Evolutionary conservation across 1,140 invertebrate genomes (phyloP).

Genomic region (Heliconius nattereri): DNA sequence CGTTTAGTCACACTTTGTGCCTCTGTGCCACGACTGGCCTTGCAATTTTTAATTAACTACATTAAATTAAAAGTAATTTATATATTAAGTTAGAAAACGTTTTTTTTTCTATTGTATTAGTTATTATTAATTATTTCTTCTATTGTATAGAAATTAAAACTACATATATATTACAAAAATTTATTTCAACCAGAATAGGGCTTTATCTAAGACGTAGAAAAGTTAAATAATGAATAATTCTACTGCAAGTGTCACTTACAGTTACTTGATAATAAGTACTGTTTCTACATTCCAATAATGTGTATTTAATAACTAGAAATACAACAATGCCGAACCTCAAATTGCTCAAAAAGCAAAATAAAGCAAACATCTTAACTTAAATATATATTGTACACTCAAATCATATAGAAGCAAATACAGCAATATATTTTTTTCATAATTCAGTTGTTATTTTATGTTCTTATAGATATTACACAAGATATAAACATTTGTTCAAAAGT

Average conservation of each 20-base stretch:
- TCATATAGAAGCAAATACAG: too few relatives aligned
- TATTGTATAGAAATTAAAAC: constrained; percentile 29
- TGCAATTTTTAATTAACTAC: too few relatives aligned
- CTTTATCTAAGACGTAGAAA: constrained; percentile 47
- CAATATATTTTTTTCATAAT: too few relatives aligned
- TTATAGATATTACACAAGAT: too few relatives aligned
- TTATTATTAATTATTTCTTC: not conserved
- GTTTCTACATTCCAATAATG: constrained; percentile 38
- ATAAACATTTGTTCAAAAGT: too few relatives aligned
- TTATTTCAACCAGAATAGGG: constrained; percentile 70
- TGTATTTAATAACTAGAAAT: constrained; percentile 23
- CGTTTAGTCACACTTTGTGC: too few relatives aligned
- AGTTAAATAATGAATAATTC: constrained; percentile 43
- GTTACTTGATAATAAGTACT: constrained; percentile 28
- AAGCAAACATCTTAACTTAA: constrained; percentile 5
- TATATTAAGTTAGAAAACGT: too few relatives aligned
- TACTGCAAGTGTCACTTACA: constrained; percentile 40
- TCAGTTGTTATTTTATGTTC: too few relatives aligned
- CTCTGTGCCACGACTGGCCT: too few relatives aligned
- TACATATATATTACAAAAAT: constrained; percentile 64
- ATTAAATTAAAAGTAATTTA: too few relatives aligned
- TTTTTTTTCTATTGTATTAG: too few relatives aligned
- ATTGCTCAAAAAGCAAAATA: constrained; percentile 11
- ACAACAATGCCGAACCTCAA: constrained; percentile 10
- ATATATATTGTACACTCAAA: constrained; percentile 4